Conservation (phyloP, 2,888 invertebrate genomes). For the Diploptera punctata region DNA sequence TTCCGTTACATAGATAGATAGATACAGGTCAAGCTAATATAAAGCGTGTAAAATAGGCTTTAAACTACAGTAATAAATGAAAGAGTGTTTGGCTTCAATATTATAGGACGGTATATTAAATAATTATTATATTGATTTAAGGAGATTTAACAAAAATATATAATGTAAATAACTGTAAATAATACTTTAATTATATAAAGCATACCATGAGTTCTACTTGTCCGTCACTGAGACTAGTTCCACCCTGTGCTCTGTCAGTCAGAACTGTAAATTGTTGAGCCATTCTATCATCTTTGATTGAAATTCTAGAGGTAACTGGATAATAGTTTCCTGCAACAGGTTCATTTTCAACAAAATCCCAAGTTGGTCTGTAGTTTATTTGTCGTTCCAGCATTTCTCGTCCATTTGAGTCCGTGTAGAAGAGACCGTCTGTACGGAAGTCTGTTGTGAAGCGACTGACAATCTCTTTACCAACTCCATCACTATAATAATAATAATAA, state of each 20-base stretch:
- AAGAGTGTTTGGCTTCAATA: no score
- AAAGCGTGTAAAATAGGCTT: no score
- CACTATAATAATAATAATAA: slow-evolving; percentile 52
- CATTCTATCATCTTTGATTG: slow-evolving; percentile 55
- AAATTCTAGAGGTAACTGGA: slow-evolving; percentile 72
- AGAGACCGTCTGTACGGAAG: slow-evolving; percentile 61
- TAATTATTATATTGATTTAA: no score
- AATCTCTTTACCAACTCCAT: slow-evolving; percentile 69
- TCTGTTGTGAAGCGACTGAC: slow-evolving; percentile 68
- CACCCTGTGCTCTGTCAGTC: slow-evolving; percentile 68
- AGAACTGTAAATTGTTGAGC: slow-evolving; percentile 62
- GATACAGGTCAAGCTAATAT: no score
- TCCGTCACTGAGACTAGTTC: slow-evolving; percentile 64
- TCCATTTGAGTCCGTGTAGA: slow-evolving; percentile 82
- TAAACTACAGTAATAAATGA: no score
- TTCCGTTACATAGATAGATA: no score
- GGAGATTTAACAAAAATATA: no score
- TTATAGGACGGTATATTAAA: no score
- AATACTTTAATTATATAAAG: no score
- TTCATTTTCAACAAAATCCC: slow-evolving; percentile 62
- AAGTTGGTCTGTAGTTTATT: slow-evolving; percentile 64
- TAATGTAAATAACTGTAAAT: no score
- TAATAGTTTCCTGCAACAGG: slow-evolving; percentile 74
- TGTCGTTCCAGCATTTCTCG: slow-evolving; percentile 70
- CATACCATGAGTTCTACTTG: slow-evolving; percentile 71